A percentile compares a stretch with the other conserved stretches of the same genome.
Evolutionary conservation across 2,797 vertebrate species (phyloP).

Genomic region (Coreius guichenoti): DNA sequence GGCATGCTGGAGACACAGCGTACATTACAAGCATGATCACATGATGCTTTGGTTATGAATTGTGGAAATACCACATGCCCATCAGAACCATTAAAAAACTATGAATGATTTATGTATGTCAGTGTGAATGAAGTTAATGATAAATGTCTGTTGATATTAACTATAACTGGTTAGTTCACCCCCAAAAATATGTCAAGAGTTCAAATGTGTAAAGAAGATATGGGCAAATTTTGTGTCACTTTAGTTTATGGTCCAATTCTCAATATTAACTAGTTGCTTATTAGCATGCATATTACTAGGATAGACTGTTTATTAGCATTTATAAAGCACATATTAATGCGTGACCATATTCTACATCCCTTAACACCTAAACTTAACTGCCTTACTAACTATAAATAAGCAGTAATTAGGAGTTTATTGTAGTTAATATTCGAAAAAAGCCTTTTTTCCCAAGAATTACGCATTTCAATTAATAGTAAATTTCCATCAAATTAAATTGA

Average conservation of each 20-base stretch:
- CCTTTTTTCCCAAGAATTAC: too few species aligned
- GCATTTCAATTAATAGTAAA: too few species aligned
- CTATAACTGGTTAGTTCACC: background rate
- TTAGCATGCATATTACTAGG: background rate
- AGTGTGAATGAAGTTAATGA: background rate
- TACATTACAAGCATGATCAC: slow-evolving; percentile 36
- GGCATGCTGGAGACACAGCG: slow-evolving; percentile 58
- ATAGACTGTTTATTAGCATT: background rate
- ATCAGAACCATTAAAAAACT: background rate
- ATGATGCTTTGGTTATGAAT: slow-evolving; percentile 47
- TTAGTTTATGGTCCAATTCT: too few species aligned
- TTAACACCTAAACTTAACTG: background rate
- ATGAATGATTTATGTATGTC: background rate
- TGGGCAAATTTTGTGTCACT: too few species aligned
- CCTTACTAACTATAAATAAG: background rate
- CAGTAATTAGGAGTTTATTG: too few species aligned
- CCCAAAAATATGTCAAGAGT: too few species aligned
- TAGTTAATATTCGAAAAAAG: too few species aligned
- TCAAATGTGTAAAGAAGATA: too few species aligned
- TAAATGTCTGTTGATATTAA: background rate
- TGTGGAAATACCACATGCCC: background rate
- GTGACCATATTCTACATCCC: background rate
- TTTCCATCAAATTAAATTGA: too few species aligned
- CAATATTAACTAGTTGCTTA: background rate
- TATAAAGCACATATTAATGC: background rate